Evolutionary conservation across 2,797 vertebrate species (phyloP), one percentile per base, ranked within the genome.

Genomic region (Choloepus didactylus): DNA sequence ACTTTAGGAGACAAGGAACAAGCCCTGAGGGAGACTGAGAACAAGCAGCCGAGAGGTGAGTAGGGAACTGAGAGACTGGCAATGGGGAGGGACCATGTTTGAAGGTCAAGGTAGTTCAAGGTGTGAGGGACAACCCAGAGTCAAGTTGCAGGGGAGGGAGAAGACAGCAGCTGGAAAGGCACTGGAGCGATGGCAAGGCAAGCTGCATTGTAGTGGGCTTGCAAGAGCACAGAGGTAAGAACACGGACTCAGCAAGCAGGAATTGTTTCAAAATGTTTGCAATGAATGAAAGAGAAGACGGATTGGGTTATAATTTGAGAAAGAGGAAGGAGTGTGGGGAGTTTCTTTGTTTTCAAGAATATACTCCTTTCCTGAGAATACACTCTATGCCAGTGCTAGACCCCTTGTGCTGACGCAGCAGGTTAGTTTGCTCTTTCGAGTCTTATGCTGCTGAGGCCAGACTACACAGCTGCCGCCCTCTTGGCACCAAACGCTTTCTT

Each of bases 401-500:
- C 51, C 59, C 56, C 16, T 0, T 6, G 0, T 44, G 73, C 69
- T 54, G 67, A 85, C 41, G 51, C 18, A 69, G 41, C 44, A 69
- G 15, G 35, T 60, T 89, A 84, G 46, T 67, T 87, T 41, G 31
- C 38, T 66, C 62, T 94, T 80, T 0, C 0, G 51, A 83, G 44
- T 6, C 31, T 46, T 0, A 1, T 11, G 38, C 59, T 29, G 6
- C 75, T n/a, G 29, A 88, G 15, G 59, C 60, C 21, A 10, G 35
- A 14, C 6, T 8, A 51, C 16, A 21, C 27, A 41, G 51, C 23
- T 64, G 6, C 7, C 94, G 19, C 79, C 64, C 3, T 0, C 31
- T 60, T 87, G 70, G 14, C 49, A 54, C 75, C 15, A 23, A 2
- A 75, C n/a, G 62, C 27, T 81, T 86, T 72, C 69, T 95, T 81